Conservation (phyloP, 2,797 vertebrate species). For the Philypnodon macrostomus region DNA sequence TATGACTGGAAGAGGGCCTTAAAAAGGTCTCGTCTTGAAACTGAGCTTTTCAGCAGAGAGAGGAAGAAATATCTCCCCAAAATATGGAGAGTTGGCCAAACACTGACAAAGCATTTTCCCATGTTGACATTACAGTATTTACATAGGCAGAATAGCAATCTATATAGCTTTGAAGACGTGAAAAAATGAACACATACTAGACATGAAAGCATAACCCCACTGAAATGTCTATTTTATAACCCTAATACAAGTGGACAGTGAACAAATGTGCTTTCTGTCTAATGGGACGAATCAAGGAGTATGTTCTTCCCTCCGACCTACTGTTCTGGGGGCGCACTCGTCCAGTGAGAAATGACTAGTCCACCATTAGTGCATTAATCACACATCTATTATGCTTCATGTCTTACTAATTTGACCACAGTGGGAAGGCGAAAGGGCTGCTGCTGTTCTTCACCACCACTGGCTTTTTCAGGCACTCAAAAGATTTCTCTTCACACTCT, state of each 20-base stretch:
- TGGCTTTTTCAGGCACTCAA: slow-evolving; percentile 36
- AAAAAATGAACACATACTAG: background rate
- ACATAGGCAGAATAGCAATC: too few relatives aligned
- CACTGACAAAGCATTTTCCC: too few relatives aligned
- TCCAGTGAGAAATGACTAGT: slow-evolving; percentile 25
- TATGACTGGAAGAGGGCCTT: too few relatives aligned
- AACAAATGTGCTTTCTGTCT: slow-evolving; percentile 3
- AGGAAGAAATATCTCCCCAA: too few relatives aligned
- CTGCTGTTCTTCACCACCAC: slow-evolving; percentile 26
- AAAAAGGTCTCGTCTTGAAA: too few relatives aligned
- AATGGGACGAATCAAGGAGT: slow-evolving; percentile 32
- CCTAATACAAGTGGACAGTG: background rate
- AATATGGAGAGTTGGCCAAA: too few relatives aligned
- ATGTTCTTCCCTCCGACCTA: slow-evolving; percentile 20
- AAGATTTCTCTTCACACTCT: slow-evolving; percentile 28
- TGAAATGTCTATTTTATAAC: background rate
- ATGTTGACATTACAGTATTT: too few relatives aligned
- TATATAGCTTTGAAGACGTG: background rate
- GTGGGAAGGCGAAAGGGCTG: slow-evolving; percentile 44
- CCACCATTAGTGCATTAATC: slow-evolving; percentile 34
- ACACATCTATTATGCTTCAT: slow-evolving; percentile 31
- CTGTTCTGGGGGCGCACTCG: background rate
- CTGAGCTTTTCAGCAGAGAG: too few relatives aligned
- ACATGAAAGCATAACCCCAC: background rate
- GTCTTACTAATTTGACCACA: slow-evolving; percentile 48